Conservation (phyloP, 2,888 invertebrate genomes). For the Chloromyia formosa region DNA sequence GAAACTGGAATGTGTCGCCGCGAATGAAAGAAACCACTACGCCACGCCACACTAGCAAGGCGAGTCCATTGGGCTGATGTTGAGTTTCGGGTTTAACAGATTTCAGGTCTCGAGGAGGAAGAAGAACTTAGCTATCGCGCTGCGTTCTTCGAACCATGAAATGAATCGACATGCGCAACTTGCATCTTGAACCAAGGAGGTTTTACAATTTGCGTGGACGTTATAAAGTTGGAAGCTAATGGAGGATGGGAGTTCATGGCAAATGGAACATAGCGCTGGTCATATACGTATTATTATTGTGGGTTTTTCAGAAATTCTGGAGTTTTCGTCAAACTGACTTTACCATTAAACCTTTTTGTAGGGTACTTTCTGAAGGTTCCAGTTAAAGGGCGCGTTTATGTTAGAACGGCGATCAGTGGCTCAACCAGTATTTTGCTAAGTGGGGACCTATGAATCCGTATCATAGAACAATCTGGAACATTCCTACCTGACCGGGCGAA, state of each 20-base stretch:
- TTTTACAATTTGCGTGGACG: conserved; percentile 14
- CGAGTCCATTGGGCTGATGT: neutral
- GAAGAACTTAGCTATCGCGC: neutral
- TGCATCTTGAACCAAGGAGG: neutral
- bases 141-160: neutral
- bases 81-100: neutral
- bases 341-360: no score
- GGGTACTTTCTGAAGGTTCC: no score
- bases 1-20: conserved; percentile 26
- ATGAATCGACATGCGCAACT: neutral
- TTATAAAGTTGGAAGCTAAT: conserved; percentile 2
- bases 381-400: no score
- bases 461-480: no score
- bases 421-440: no score
- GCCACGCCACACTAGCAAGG: neutral
- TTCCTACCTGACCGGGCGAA: no score
- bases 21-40: conserved; percentile 7
- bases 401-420: no score
- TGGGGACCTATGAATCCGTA: no score
- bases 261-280: no score
- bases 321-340: no score
- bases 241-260: neutral
- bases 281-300: no score
- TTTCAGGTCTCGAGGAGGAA: neutral
- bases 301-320: no score